These are phyloP conservation scores for Drosophila mojavensis DNA, from an alignment of 1,140 invertebrate genomes.

Conservation along the genomic window DNA sequence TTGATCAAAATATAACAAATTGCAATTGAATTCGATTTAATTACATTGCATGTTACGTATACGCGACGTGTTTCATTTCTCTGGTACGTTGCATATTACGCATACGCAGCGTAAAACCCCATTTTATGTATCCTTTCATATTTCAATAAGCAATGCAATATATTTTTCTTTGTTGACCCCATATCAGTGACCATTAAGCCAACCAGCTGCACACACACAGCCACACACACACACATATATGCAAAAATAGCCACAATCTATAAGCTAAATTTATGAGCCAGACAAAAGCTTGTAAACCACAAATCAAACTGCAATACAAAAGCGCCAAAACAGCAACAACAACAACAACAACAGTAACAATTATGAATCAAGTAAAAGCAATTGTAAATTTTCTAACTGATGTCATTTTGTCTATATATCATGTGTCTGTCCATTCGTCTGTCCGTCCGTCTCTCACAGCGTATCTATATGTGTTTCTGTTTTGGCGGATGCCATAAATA, in stretches of 20 bases:
- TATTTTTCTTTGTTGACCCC: conserved; percentile 13
- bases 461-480: conserved; percentile 47
- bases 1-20: not conserved
- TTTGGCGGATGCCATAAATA: conserved; percentile 80
- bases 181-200: conserved; percentile 42
- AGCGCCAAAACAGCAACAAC: conserved; percentile 46
- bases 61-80: not conserved
- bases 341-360: conserved; percentile 57
- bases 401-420: conserved; percentile 81
- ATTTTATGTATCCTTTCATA: not conserved
- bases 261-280: conserved; percentile 77
- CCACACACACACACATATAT: conserved; percentile 6
- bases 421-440: conserved; percentile 52
- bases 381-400: conserved; percentile 79
- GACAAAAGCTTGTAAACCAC: conserved; percentile 75
- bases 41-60: conserved; percentile 22
- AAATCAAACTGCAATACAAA: conserved; percentile 80
- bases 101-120: not conserved
- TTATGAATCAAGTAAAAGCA: conserved; percentile 78
- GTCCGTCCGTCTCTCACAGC: conserved; percentile 4
- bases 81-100: not conserved
- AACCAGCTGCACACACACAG: conserved; percentile 14
- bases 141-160: conserved; percentile 21
- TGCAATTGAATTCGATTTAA: conserved; percentile 41
- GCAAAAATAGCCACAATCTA: conserved; percentile 20